A percentile compares a stretch with the other conserved stretches of the same genome.
Conservation (phyloP, 2,113 vertebrate species). For the Nothocercus nigrocapillus region DNA sequence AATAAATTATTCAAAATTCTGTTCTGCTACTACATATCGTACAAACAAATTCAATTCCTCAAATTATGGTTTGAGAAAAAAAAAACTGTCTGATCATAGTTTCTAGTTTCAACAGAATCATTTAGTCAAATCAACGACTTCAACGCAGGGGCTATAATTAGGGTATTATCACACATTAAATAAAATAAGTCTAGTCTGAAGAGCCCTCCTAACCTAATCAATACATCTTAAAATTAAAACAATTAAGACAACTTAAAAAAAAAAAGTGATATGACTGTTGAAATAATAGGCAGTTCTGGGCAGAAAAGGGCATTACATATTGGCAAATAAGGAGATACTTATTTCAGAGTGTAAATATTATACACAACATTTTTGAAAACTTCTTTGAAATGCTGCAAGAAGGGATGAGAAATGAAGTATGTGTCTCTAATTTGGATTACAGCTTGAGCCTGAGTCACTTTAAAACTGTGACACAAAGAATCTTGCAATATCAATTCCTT, state of each 20-base stretch:
- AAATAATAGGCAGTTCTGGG: background rate
- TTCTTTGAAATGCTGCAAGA: background rate
- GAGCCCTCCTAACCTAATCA: background rate
- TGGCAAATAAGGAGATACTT: background rate
- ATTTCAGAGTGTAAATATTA: background rate
- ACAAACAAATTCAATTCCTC: conserved; percentile 25
- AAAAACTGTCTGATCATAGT: background rate
- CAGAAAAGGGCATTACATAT: background rate
- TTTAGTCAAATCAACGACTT: background rate
- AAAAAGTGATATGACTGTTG: background rate
- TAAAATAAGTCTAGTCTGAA: background rate
- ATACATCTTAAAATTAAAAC: background rate
- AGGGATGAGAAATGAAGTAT: background rate
- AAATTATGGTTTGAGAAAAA: conserved; percentile 7
- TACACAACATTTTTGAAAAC: background rate
- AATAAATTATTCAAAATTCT: conserved; percentile 49
- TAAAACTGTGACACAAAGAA: background rate
- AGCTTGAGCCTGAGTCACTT: background rate
- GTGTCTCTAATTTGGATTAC: background rate
- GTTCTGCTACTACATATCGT: conserved; percentile 30
- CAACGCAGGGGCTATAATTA: background rate
- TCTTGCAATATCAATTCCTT: background rate
- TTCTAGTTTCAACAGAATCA: conserved; percentile 18
- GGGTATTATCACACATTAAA: background rate
- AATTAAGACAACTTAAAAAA: background rate